Evolutionary conservation across 2,888 invertebrate genomes (phyloP).

Genomic region (Sarcophaga rosellei): DNA sequence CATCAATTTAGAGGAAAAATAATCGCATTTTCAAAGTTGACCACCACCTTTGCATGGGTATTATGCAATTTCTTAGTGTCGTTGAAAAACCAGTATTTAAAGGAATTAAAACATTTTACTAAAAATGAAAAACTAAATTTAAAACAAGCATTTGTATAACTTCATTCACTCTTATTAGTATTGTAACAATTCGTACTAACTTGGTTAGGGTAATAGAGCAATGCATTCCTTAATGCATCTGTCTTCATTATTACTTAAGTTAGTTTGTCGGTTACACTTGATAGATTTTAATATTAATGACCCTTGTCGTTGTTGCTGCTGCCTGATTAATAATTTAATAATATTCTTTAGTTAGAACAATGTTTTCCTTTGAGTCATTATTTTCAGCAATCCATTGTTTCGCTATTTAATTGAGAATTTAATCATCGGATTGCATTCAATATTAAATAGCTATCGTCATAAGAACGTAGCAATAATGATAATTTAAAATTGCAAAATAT

Average conservation of each 20-base stretch:
- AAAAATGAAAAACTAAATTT: neutral
- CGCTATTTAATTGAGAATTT: too few species aligned
- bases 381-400: neutral
- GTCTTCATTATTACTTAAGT: neutral
- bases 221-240: too few species aligned
- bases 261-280: neutral
- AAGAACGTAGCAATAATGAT: too few species aligned
- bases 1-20: slow-evolving; percentile 43
- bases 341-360: neutral
- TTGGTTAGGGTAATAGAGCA: too few species aligned
- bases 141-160: too few species aligned
- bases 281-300: slow-evolving; percentile 13
- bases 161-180: too few species aligned
- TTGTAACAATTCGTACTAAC: too few species aligned
- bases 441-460: too few species aligned
- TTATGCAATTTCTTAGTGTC: slow-evolving; percentile 15
- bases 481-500: too few species aligned
- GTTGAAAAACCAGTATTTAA: neutral
- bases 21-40: slow-evolving; percentile 36
- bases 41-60: slow-evolving; percentile 7
- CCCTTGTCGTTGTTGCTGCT: slow-evolving; percentile 2
- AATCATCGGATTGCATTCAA: too few species aligned
- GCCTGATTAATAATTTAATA: neutral
- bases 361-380: neutral
- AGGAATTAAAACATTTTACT: neutral